Conservation (phyloP, 2,113 vertebrate genomes). For the Orthonyx spaldingii region DNA sequence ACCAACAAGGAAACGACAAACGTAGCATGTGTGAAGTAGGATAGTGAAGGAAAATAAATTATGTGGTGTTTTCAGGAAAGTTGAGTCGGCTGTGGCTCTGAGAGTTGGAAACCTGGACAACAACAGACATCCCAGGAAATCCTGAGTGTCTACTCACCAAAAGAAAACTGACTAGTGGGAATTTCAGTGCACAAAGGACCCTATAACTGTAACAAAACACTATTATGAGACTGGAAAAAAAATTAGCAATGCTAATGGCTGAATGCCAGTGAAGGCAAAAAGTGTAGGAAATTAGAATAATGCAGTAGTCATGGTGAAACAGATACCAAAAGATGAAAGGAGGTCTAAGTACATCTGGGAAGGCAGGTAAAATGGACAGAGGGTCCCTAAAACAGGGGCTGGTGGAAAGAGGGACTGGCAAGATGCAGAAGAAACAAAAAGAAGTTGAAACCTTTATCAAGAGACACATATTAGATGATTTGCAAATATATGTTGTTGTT, state of each 20-base stretch:
- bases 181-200: neutral
- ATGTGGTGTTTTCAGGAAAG: neutral
- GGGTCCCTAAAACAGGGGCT: neutral
- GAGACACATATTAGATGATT: neutral
- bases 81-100: neutral
- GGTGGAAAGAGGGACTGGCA: neutral
- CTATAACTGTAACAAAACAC: neutral
- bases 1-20: neutral
- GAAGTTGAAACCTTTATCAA: neutral
- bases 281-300: neutral
- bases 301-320: neutral
- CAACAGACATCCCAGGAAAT: neutral
- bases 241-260: neutral
- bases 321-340: neutral
- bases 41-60: neutral
- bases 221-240: neutral
- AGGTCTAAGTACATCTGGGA: neutral
- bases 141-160: neutral
- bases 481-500: neutral
- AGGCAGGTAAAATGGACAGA: neutral
- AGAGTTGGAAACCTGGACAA: neutral
- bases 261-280: neutral
- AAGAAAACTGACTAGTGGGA: neutral
- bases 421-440: neutral
- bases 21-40: neutral